Conservation (phyloP, 2,113 vertebrate genomes). For the Mustela lutreola region DNA sequence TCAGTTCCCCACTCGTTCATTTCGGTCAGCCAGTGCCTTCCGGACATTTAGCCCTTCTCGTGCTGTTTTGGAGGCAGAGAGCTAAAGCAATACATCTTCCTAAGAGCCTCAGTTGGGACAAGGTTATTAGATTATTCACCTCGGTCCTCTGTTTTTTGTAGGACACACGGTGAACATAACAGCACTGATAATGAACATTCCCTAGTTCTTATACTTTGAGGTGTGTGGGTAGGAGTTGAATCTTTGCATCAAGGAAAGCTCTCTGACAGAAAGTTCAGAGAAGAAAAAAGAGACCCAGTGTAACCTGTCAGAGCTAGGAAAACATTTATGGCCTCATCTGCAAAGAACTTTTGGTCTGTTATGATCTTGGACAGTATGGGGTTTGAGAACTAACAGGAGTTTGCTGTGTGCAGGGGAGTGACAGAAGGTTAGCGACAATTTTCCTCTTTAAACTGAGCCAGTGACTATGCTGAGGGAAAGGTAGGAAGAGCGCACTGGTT, state of each 20-base stretch:
- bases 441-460: constrained; percentile 5
- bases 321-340: neutral
- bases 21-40: constrained; percentile 18
- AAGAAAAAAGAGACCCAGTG: neutral
- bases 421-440: neutral
- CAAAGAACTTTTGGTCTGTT: neutral
- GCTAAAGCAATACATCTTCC: neutral
- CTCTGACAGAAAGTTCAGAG: constrained; percentile 23
- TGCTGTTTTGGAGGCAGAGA: neutral
- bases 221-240: constrained; percentile 34
- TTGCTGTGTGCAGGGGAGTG: neutral
- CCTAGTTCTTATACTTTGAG: constrained; percentile 4
- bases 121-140: neutral
- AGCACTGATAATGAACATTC: neutral
- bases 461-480: neutral
- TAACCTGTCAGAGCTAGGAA: neutral
- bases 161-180: neutral
- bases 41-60: neutral
- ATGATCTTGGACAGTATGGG: neutral
- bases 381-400: neutral
- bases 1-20: neutral
- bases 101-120: neutral
- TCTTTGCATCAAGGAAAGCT: constrained; percentile 15
- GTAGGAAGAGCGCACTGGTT: neutral
- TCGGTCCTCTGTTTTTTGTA: neutral